These are phyloP conservation scores for Bombus superbus DNA, from an alignment of 1,140 invertebrate genomes.

Conservation along the genomic window DNA sequence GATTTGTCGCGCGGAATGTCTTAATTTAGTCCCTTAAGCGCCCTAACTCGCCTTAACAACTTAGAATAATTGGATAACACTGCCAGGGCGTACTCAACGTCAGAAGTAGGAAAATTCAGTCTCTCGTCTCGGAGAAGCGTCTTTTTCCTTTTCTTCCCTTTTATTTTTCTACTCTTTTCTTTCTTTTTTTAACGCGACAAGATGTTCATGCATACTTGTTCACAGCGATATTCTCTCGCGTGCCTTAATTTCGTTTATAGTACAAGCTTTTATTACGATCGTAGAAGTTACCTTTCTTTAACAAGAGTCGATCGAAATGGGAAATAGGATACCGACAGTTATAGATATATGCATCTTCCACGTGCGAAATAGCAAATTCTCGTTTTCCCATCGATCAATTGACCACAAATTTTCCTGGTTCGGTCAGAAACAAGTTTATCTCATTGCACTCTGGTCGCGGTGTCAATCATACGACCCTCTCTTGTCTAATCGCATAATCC, in stretches of 20 bases:
- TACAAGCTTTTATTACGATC: not conserved
- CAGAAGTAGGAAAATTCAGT: conserved; percentile 67
- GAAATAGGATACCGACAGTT: not conserved
- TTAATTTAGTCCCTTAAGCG: conserved; percentile 83
- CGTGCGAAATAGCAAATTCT: conserved; percentile 14
- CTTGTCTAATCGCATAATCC: conserved; percentile 73
- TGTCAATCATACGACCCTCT: conserved; percentile 76
- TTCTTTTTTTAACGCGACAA: conserved; percentile 38
- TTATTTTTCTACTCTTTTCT: conserved; percentile 6
- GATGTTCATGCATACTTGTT: conserved; percentile 24
- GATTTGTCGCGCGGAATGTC: conserved; percentile 83
- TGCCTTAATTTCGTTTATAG: not conserved
- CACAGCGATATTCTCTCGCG: conserved; percentile 6
- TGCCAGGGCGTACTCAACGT: conserved; percentile 61
- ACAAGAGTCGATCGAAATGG: not conserved
- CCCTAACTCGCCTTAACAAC: conserved; percentile 83
- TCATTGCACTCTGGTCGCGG: conserved; percentile 69
- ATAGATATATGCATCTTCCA: not conserved
- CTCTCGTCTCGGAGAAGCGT: conserved; percentile 37
- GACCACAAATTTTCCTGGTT: conserved; percentile 57
- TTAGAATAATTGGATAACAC: conserved; percentile 83
- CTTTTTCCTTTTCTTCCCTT: conserved; percentile 1
- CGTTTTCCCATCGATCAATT: conserved; percentile 54
- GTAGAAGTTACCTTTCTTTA: not conserved
- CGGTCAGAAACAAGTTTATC: conserved; percentile 72